These are phyloP conservation scores for Scaptomyza parva DNA, from an alignment of 2,888 invertebrate species.

Conservation along the genomic window DNA sequence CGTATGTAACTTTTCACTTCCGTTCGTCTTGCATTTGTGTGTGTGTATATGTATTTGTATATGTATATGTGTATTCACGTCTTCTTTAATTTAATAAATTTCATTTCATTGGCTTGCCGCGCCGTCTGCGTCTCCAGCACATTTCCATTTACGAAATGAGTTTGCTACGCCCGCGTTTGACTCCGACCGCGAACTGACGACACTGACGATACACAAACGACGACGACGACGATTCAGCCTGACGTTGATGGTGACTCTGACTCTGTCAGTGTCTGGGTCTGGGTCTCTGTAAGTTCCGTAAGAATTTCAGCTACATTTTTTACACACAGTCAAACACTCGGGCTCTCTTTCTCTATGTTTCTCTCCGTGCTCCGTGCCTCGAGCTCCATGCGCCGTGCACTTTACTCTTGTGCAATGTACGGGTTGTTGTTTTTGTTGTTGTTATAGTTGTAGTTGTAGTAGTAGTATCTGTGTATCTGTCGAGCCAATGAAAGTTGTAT, in stretches of 20 bases:
- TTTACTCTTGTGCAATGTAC: slow-evolving; percentile 65
- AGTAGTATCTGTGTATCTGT: slow-evolving; percentile 46
- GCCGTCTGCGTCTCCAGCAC: slow-evolving; percentile 56
- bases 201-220: slow-evolving; percentile 41
- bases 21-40: slow-evolving; percentile 47
- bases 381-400: slow-evolving; percentile 72
- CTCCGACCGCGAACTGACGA: slow-evolving; percentile 40
- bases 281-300: slow-evolving; percentile 58
- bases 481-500: slow-evolving; percentile 69
- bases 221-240: slow-evolving; percentile 43
- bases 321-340: slow-evolving; percentile 8
- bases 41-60: not conserved
- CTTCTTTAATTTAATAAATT: slow-evolving; percentile 75
- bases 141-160: slow-evolving; percentile 68
- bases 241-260: slow-evolving; percentile 56
- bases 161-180: slow-evolving; percentile 61
- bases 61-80: slow-evolving; percentile 48
- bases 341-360: slow-evolving; percentile 8
- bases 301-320: slow-evolving; percentile 57
- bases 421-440: slow-evolving; percentile 36
- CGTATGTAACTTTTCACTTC: slow-evolving; percentile 65
- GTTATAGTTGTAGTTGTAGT: slow-evolving; percentile 31
- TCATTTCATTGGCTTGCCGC: slow-evolving; percentile 65
- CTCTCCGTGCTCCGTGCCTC: slow-evolving; percentile 26
- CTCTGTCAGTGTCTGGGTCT: slow-evolving; percentile 61